phyloP scores from a whole-genome alignment of 1,140 invertebrate species.

The Drosophila kepulauana region DNA sequence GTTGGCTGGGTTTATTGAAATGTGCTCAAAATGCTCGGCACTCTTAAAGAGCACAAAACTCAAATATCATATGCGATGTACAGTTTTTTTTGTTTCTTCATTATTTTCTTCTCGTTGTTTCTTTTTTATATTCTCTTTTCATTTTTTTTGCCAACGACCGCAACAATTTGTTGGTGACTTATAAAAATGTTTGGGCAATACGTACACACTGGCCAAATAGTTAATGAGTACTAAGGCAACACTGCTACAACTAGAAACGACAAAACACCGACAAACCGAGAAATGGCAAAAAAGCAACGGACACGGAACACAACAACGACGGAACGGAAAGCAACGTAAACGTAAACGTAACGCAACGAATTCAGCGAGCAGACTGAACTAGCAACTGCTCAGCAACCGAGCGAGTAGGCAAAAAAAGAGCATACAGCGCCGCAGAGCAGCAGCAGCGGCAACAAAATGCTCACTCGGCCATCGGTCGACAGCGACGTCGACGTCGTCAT shows the following conservation, averaged over 20 bases:
- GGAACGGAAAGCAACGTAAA: constrained; percentile 44
- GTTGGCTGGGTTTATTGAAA: constrained; percentile 27
- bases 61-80: constrained; percentile 40
- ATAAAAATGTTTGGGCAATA: constrained; percentile 24
- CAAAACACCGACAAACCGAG: constrained; percentile 38
- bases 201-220: constrained; percentile 18
- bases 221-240: not conserved
- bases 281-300: constrained; percentile 49
- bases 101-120: not conserved
- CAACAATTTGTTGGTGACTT: constrained; percentile 52
- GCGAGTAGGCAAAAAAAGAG: constrained; percentile 49
- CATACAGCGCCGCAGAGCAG: constrained; percentile 11
- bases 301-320: constrained; percentile 46
- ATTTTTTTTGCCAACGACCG: constrained; percentile 23
- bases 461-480: constrained; percentile 41
- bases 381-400: constrained; percentile 56
- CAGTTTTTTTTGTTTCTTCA: not conserved
- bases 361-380: constrained; percentile 76
- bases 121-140: constrained; percentile 12
- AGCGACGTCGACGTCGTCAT: constrained; percentile 55
- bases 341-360: constrained; percentile 73
- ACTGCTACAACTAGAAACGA: constrained; percentile 20
- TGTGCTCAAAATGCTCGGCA: constrained; percentile 57
- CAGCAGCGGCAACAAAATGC: constrained; percentile 21
- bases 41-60: constrained; percentile 31